A percentile compares a stretch with the other conserved stretches of the same genome.
Evolutionary conservation across 2,888 invertebrate species (phyloP).

Genomic region (Erebia epiphron): DNA sequence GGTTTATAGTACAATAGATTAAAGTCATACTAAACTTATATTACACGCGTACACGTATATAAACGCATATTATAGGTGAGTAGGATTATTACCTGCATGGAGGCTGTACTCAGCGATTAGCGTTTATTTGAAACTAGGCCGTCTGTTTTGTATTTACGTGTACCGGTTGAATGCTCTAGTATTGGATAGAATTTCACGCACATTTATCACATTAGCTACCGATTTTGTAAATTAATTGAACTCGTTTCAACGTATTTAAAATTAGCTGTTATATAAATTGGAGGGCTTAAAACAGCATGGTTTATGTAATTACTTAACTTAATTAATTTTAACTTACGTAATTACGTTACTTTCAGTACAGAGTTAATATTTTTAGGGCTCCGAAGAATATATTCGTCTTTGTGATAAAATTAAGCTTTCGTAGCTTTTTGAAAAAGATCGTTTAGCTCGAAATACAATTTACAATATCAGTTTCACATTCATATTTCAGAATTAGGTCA

Average conservation of each 20-base stretch:
- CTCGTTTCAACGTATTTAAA: slow-evolving; percentile 14
- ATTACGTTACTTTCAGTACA: not conserved
- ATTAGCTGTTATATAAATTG: slow-evolving; percentile 14
- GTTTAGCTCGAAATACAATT: too few species aligned
- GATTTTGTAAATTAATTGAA: slow-evolving; percentile 19
- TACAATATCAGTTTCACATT: too few species aligned
- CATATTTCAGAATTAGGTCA: too few species aligned
- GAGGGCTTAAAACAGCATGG: not conserved
- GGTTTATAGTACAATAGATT: not conserved
- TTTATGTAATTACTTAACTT: not conserved
- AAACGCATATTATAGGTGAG: too few species aligned
- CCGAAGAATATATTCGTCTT: too few species aligned
- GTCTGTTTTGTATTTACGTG: slow-evolving; percentile 11
- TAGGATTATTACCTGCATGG: slow-evolving; percentile 9
- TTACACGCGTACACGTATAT: not conserved
- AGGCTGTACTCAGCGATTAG: slow-evolving; percentile 8
- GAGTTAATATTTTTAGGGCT: not conserved
- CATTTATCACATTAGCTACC: slow-evolving; percentile 8
- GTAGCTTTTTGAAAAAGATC: too few species aligned
- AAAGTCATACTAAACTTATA: not conserved
- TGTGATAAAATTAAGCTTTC: too few species aligned
- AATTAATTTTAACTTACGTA: too few species aligned
- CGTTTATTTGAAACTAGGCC: slow-evolving; percentile 16
- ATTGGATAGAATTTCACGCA: slow-evolving; percentile 20
- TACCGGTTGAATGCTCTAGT: slow-evolving; percentile 15